phyloP scores from a whole-genome alignment of 2,888 invertebrate genomes.

The Schizaphis graminum region DNA sequence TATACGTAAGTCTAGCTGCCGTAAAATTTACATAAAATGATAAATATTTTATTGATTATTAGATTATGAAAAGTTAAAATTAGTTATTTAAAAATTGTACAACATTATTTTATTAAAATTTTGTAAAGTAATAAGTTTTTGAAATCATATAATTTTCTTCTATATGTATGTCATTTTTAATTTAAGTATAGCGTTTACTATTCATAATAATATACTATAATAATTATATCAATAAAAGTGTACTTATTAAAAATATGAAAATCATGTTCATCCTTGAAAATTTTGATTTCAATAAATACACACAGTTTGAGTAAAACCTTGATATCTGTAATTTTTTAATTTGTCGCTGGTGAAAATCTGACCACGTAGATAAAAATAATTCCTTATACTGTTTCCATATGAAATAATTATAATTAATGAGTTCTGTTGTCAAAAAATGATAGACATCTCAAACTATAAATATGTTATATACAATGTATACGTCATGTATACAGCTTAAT shows the following conservation, averaged over 20 bases:
- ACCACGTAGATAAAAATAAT: background rate
- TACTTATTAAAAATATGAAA: background rate
- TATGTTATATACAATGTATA: background rate
- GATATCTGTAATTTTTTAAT: slow-evolving; percentile 15
- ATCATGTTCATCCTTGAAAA: background rate
- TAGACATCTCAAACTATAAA: background rate
- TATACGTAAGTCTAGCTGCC: background rate
- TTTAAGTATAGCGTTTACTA: background rate
- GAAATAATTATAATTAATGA: background rate
- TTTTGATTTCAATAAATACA: background rate
- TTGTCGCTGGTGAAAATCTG: background rate
- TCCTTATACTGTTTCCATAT: background rate
- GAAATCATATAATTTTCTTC: background rate
- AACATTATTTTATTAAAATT: background rate
- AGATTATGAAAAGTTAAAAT: background rate
- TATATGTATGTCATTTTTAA: background rate
- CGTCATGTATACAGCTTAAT: background rate
- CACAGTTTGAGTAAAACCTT: slow-evolving; percentile 32
- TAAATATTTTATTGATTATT: background rate
- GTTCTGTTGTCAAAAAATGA: background rate
- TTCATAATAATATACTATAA: background rate
- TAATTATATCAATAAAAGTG: background rate
- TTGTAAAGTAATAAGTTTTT: background rate
- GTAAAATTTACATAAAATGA: background rate
- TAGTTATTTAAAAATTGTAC: background rate